Conservation (phyloP, 2,797 vertebrate genomes). For the Gastrophryne carolinensis region DNA sequence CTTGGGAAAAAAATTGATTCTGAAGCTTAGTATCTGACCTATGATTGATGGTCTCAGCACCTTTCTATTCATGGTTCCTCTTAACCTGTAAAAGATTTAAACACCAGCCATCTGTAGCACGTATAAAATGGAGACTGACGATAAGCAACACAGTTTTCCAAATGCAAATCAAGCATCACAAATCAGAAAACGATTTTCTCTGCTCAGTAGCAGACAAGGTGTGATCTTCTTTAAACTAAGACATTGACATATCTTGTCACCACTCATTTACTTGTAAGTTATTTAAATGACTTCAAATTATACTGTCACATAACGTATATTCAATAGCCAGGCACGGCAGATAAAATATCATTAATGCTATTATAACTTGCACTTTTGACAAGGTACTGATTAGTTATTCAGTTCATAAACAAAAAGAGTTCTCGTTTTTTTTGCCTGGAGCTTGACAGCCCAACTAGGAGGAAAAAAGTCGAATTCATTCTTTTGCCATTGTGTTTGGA, state of each 20-base stretch:
- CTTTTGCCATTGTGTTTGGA: constrained; percentile 51
- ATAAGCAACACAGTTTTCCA: not conserved
- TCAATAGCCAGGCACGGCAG: constrained; percentile 56
- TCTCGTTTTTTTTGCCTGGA: constrained; percentile 53
- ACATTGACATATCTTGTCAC: constrained; percentile 11
- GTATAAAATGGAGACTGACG: not conserved
- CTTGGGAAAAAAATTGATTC: no score
- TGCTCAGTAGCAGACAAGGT: constrained; percentile 25
- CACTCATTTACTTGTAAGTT: constrained; percentile 46
- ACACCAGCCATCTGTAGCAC: not conserved
- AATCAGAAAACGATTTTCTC: constrained; percentile 10
- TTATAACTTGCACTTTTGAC: constrained; percentile 54
- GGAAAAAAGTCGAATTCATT: constrained; percentile 51
- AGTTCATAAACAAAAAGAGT: constrained; percentile 64
- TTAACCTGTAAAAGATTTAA: not conserved
- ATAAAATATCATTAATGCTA: constrained; percentile 63
- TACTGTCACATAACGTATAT: constrained; percentile 49
- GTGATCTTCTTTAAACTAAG: constrained; percentile 42
- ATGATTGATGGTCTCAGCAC: not conserved
- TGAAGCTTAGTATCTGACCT: not conserved
- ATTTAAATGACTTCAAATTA: constrained; percentile 45
- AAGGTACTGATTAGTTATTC: constrained; percentile 55
- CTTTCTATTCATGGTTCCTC: not conserved
- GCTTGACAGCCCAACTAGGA: constrained; percentile 55
- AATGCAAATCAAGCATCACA: constrained; percentile 9